These are phyloP conservation scores for Carapus acus DNA, from an alignment of 2,797 vertebrate species.

Conservation along the genomic window DNA sequence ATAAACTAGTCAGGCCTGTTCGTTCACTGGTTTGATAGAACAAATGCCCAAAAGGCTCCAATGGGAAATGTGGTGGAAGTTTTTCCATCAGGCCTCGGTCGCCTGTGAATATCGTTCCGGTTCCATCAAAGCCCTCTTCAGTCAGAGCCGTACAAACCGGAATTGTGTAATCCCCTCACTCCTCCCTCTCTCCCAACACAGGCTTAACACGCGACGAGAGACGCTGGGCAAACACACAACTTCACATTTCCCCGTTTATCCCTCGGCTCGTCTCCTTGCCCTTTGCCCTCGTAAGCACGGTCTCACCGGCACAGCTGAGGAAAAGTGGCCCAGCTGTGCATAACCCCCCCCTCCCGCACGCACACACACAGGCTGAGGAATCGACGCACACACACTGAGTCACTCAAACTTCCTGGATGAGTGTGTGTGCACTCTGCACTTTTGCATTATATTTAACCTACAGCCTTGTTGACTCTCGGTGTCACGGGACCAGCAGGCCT, in stretches of 20 bases:
- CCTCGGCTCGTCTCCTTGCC: constrained; percentile 3
- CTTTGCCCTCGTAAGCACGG: neutral
- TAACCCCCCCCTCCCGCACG: constrained; percentile 13
- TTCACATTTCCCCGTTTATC: neutral
- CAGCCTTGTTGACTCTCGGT: constrained; percentile 51
- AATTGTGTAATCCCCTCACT: neutral
- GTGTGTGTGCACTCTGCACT: constrained; percentile 33
- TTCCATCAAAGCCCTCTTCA: neutral
- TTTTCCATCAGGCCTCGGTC: too few species aligned
- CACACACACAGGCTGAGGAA: constrained; percentile 12
- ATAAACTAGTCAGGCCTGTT: constrained; percentile 23
- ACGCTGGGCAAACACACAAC: constrained; percentile 5
- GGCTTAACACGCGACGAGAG: constrained; percentile 9
- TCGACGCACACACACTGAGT: constrained; percentile 24
- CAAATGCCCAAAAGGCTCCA: neutral
- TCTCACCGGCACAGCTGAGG: constrained; percentile 14
- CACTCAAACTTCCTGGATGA: constrained; percentile 60
- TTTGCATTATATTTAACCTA: constrained; percentile 51
- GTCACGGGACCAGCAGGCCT: constrained; percentile 42
- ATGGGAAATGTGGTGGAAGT: too few species aligned
- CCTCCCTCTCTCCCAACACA: constrained; percentile 17
- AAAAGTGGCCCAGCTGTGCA: constrained; percentile 35
- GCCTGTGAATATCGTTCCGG: neutral
- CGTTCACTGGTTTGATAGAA: constrained; percentile 13
- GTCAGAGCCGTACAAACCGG: neutral